Evolutionary conservation across 2,888 invertebrate genomes (phyloP).

Genomic region (Hydraecia micacea): DNA sequence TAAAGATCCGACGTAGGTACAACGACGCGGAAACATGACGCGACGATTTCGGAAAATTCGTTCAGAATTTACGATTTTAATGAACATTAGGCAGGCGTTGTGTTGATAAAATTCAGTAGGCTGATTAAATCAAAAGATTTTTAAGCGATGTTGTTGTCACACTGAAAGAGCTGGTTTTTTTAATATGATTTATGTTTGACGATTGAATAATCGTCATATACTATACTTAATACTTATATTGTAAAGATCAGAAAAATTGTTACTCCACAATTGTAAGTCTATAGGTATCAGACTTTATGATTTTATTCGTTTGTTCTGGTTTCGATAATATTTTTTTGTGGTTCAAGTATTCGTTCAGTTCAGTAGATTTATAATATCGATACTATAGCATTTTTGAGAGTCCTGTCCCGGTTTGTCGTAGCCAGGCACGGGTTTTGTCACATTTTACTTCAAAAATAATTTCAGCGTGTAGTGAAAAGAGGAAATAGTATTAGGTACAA

Average conservation of each 20-base stretch:
- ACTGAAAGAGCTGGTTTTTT: not conserved
- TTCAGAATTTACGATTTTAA: slow-evolving; percentile 45
- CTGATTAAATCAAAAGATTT: slow-evolving; percentile 7
- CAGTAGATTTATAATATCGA: not conserved
- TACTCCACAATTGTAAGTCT: not conserved
- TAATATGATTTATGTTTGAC: not conserved
- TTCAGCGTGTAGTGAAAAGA: not conserved
- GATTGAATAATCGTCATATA: too few relatives aligned
- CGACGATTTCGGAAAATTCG: slow-evolving; percentile 39
- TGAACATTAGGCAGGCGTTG: slow-evolving; percentile 32
- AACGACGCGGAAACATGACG: slow-evolving; percentile 42
- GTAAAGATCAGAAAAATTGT: too few relatives aligned
- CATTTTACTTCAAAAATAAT: not conserved
- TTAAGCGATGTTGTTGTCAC: too few relatives aligned
- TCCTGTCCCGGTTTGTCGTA: not conserved
- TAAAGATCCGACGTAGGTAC: slow-evolving; percentile 33
- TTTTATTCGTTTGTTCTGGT: not conserved
- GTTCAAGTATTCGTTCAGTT: not conserved
- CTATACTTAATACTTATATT: too few relatives aligned
- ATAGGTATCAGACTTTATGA: not conserved
- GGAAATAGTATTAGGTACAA: not conserved
- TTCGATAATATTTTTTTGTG: not conserved
- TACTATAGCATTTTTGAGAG: not conserved
- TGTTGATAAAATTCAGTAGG: not conserved
- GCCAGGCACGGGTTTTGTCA: not conserved